Base-by-base conservation (phyloP, 2,797 vertebrate genomes). In the Danio albolineatus region DNA sequence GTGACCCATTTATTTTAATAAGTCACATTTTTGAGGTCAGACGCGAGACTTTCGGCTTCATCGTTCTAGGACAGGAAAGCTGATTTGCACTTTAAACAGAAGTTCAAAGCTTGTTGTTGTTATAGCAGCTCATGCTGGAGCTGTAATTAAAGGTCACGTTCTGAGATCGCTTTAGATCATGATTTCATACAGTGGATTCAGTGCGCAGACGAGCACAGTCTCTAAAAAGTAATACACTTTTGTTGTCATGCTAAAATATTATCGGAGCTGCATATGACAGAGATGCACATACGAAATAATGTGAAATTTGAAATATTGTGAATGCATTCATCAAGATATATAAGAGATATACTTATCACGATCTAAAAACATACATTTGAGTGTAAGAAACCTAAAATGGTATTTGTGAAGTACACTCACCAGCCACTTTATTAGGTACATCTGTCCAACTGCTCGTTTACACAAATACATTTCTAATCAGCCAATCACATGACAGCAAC, bases 51-150 rank as follows among this genome's bases (percentile, higher is more conserved):
- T 70, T 53, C 66, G 70, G 4, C 36, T 10, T 39, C 46, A n/a
- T 46, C 0, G 36, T n/a, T 53, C 28, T 51, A 53, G 57, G 10
- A 41, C 53, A 70, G 49, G 19, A 21, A 64, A 41, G 39, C 66
- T 28, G 53, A 73, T 79, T 79, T 72, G 59, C 56, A 71, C 3
- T 72, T 28, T 59, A 71, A 71, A 49, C 59, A 43, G 17, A 28
- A 14, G 17, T 72, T 56, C 54, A 66, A 54, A 76, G 49, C 17
- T 56, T 79, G 57, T 8, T 9, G 5, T 17, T 61, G 28, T 28
- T 28, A 39, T 46, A 44, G 21, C 10, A n/a, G 49, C 21, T 59
- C 21, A 13, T 36, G 36, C 59, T 21, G 7, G 38, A 17, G 21
- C 44, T 19, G 10, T 17, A 48, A 36, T 67, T 46, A 59, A 67